Base-by-base conservation (phyloP, 2,113 vertebrate genomes). In the Electrona antarctica region DNA sequence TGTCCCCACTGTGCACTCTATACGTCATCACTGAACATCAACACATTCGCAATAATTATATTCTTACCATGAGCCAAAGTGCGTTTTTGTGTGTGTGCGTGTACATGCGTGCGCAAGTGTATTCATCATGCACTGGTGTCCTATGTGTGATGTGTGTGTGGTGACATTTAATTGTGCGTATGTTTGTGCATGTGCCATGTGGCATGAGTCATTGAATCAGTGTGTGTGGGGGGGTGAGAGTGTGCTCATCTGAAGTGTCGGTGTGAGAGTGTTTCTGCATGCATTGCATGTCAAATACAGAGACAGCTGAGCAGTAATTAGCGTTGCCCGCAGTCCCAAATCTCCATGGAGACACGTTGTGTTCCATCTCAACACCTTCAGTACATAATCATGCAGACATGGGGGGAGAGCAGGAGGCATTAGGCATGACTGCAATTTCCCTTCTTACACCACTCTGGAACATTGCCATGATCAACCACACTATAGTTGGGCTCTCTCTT, bases 311-410 rank as follows among this genome's bases (percentile, higher is more conserved):
- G 76, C 77, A 60, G 64, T 85, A 88, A 90, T 91, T 90, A 89
- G 81, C 64, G 64, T 83, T 76, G 80, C 82, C 81, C 86, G 85
- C 91, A 87, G 78, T 80, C 81, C 68, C 72, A 77, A 71, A 90
- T 92, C 89, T 83, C 92, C 89, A 90, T 92, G 91, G 93, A 87
- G 90, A 93, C 70, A 76, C 64, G 79, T 70, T 85, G 87, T 83
- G 75, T 81, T 82, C 73, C 79, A 78, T 86, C 74, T 74, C 33
- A 41, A 77, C 79, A 86, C 73, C 79, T 88, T 82, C 52, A 52
- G 50, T 71, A 67, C 82, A 85, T 85, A 74, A 87, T 85, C 72
- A 68, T 45, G 50, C 61, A 83, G 71, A 67, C 78, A 65, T 75
- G 72, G 73, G 77, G 84, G 79, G 85, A 41, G 76, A 41, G 76